A percentile compares a stretch with the other conserved stretches of the same genome.
Conservation (phyloP, 2,113 vertebrate species). For the Notothenia rossii region DNA sequence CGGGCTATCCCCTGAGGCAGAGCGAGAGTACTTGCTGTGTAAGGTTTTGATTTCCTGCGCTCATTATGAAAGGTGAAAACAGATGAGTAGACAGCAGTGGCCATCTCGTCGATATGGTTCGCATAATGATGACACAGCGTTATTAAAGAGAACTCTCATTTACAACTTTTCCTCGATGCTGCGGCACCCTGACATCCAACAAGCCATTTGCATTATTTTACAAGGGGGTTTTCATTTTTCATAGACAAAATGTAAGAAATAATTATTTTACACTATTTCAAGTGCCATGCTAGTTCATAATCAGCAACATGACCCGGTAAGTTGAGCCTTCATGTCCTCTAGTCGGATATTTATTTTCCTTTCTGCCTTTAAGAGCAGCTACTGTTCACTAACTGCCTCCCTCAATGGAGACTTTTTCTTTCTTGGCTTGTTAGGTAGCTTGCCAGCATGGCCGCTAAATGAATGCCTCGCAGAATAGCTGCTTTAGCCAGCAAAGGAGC, state of each 20-base stretch:
- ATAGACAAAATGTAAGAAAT: not conserved
- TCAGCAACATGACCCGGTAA: not conserved
- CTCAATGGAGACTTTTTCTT: slow-evolving; percentile 50
- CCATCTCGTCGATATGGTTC: slow-evolving; percentile 58
- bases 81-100: slow-evolving; percentile 63
- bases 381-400: slow-evolving; percentile 49
- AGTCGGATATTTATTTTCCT: slow-evolving; percentile 18
- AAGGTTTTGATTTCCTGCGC: slow-evolving; percentile 65
- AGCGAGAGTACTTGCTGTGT: slow-evolving; percentile 52
- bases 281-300: not conserved
- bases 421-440: slow-evolving; percentile 61
- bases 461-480: slow-evolving; percentile 61
- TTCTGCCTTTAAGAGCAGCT: slow-evolving; percentile 20
- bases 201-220: not conserved
- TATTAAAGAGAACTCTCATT: slow-evolving; percentile 47
- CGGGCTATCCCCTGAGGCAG: slow-evolving; percentile 30
- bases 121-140: slow-evolving; percentile 55
- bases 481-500: slow-evolving; percentile 63
- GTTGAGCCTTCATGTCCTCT: not conserved
- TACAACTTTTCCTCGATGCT: slow-evolving; percentile 1
- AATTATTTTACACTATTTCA: not conserved
- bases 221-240: not conserved
- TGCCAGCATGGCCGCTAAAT: slow-evolving; percentile 64
- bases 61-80: slow-evolving; percentile 73
- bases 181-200: not conserved